Evolutionary conservation across 2,888 invertebrate genomes (phyloP), one percentile per base, ranked within the genome.

Genomic region (Stegana nigrithorax): DNA sequence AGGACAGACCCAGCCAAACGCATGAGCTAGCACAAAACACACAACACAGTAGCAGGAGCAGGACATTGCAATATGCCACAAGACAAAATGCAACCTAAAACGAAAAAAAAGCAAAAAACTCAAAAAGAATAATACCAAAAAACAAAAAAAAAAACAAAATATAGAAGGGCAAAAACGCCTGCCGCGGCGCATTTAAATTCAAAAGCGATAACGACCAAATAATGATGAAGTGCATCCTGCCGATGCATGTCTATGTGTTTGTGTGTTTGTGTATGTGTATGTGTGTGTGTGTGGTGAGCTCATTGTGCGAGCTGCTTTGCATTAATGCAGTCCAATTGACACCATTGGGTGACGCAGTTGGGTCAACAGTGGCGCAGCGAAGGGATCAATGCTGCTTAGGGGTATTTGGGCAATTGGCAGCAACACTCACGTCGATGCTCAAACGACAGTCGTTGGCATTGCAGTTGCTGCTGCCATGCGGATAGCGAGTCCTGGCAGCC

Each of bases 191-290:
- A 75, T 75, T 75, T 76, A 69, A 75, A 75, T 75, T 70, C 76
- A 75, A 77, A 77, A 69, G 73, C 75, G 77, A 76, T 76, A 76
- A 75, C 73, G 77, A 73, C 69, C 69, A 72, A 73, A 74, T 75
- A 76, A 77, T 76, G 74, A 76, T 77, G 74, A 77, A 74, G 71
- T 74, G 19, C 14, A 39, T 39, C 1, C 4, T 14, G 39, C 6
- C 2, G 4, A 17, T 4, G 4, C 39, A 6, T 3, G 36, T 36
- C 36, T 3, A n/a, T 8, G 39, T 14, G n/a, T n/a, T n/a, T n/a
- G n/a, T n/a, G n/a, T n/a, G n/a, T n/a, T n/a, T n/a, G n/a, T n/a
- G n/a, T n/a, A n/a, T n/a, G n/a, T n/a, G n/a, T n/a, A n/a, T n/a
- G n/a, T n/a, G n/a, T n/a, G n/a, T n/a, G n/a, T n/a, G n/a, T n/a